Percentiles rank a stretch among this genome's conserved stretches.
Conservation (phyloP, 2,888 invertebrate species). For the Athalia rosae region DNA sequence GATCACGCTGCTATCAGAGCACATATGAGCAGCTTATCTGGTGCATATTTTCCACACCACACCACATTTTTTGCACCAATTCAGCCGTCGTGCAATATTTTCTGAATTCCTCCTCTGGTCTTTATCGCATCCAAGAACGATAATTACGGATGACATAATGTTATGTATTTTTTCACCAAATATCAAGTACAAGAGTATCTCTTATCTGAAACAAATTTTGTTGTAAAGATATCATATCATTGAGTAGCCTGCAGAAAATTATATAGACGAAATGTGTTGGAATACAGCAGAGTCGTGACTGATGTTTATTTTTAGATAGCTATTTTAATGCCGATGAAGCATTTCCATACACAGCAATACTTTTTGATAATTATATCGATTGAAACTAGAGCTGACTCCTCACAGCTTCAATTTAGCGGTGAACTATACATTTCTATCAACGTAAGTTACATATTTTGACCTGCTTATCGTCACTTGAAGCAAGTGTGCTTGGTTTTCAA, state of each 20-base stretch:
- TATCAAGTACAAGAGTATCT: slow-evolving; percentile 1
- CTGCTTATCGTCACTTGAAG: too few relatives aligned
- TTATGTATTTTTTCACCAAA: slow-evolving; percentile 11
- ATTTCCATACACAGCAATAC: too few relatives aligned
- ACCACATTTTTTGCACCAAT: background rate
- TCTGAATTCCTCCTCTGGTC: background rate
- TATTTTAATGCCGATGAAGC: background rate
- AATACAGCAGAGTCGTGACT: background rate
- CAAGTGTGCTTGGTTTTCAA: too few relatives aligned
- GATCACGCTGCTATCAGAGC: too few relatives aligned
- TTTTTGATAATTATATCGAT: too few relatives aligned
- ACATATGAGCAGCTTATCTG: background rate
- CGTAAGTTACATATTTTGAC: too few relatives aligned
- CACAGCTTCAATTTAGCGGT: too few relatives aligned
- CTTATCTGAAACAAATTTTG: slow-evolving; percentile 37
- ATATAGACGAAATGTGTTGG: background rate
- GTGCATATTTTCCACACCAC: too few relatives aligned
- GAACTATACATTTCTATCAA: too few relatives aligned
- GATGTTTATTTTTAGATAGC: slow-evolving; percentile 3
- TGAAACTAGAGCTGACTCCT: too few relatives aligned
- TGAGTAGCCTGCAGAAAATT: background rate
- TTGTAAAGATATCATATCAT: slow-evolving; percentile 5
- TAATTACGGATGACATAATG: slow-evolving; percentile 12
- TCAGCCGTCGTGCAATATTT: background rate
- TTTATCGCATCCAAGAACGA: background rate